phyloP scores from a whole-genome alignment of 2,797 vertebrate species.

The Peromyscus nudipes region DNA sequence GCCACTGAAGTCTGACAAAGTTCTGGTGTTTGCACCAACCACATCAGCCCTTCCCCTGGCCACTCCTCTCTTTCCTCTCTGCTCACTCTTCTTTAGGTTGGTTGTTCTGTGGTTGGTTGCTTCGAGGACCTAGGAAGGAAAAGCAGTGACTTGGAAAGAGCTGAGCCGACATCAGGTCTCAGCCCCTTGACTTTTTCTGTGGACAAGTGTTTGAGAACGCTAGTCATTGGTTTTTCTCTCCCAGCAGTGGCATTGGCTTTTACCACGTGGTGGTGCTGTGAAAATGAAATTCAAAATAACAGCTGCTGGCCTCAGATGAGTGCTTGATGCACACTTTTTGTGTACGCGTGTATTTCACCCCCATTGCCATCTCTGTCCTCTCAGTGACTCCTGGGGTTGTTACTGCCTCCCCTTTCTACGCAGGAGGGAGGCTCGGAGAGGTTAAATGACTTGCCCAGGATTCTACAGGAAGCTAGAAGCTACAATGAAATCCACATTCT shows the following conservation, averaged over 20 bases:
- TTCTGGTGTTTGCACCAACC: background rate
- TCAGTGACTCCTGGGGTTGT: background rate
- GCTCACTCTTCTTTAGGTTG: background rate
- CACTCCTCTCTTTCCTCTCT: background rate
- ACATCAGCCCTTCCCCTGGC: background rate
- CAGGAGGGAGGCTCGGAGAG: background rate
- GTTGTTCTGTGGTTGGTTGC: constrained; percentile 30
- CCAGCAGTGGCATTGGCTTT: background rate
- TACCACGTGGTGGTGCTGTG: background rate
- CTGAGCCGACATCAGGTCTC: background rate
- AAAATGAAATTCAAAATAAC: background rate
- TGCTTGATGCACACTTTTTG: background rate
- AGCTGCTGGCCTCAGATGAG: background rate
- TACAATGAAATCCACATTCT: background rate
- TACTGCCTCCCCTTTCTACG: background rate
- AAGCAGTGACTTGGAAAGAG: background rate
- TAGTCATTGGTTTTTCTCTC: background rate
- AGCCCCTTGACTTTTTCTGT: background rate
- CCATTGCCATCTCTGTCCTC: background rate
- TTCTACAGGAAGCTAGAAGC: background rate
- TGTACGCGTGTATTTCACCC: background rate
- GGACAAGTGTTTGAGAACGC: background rate
- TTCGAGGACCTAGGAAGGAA: background rate
- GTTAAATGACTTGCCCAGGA: background rate
- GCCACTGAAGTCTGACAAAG: background rate